Base-by-base conservation (phyloP, 2,113 vertebrate species). In the Orthonyx spaldingii region DNA sequence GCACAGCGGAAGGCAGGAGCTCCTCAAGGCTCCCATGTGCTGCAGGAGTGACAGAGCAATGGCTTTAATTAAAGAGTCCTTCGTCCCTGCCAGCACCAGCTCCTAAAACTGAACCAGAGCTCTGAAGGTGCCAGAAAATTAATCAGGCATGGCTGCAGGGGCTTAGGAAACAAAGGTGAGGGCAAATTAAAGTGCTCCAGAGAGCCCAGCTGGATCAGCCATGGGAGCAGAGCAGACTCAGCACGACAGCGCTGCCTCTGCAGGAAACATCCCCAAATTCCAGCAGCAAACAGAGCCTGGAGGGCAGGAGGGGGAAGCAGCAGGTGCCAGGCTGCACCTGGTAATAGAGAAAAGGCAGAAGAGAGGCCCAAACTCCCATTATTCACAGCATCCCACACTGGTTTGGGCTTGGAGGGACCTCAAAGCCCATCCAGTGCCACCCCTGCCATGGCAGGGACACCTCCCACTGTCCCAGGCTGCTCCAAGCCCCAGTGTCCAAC, bases 201-300 rank as follows among this genome's bases (percentile, higher is more conserved):
- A 57, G 69, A 44, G 44, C 44, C 39, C 55, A 35, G 14, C 28
- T 35, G 84, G 76, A 7, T 16, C 9, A 23, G 70, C 33, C 65
- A 15, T 0, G 5, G 47, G 12, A 17, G 57, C 28, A 7, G 10
- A 39, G 63, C 76, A 65, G 42, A 37, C 49, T 17, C 84, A 63
- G 60, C 53, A 16, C 0, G 28, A 37, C 8, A 4, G 90, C 0
- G 0, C 2, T 27, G 68, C 26, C 64, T 28, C 11, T 35, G 1
- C 42, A 19, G 3, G 7, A n/a, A 39, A 20, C 53, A 27, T 3
- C 55, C 65, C 17, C 11, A 4, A 10, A 22, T 4, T 27, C 61
- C 44, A 46, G 39, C 9, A 53, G 19, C 68, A 21, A 32, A 5
- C 3, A 0, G 18, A 35, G 39, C 0, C 56, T 70, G 19, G 3